Evolutionary conservation across 2,797 vertebrate genomes (phyloP).

Genomic region (Eidolon dupreanum): DNA sequence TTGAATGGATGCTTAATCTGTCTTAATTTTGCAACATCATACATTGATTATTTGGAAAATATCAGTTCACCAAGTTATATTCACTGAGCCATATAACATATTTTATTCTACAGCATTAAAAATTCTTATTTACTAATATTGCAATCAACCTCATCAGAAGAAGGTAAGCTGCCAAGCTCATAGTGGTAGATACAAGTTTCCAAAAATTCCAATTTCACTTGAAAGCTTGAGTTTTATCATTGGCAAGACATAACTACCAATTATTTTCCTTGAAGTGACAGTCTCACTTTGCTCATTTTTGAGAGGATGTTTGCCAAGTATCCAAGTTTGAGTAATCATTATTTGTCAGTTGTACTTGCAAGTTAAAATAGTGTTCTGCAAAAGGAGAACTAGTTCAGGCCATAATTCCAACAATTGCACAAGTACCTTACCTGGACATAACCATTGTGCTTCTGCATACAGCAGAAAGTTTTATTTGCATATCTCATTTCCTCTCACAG

Average conservation of each 20-base stretch:
- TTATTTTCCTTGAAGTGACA: conserved; percentile 6
- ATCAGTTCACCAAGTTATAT: neutral
- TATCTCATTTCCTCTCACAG: neutral
- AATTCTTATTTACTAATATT: neutral
- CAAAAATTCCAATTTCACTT: neutral
- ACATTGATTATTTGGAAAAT: conserved; percentile 30
- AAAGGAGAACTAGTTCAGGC: neutral
- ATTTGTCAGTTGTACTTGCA: neutral
- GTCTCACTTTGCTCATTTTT: neutral
- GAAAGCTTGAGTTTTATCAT: conserved; percentile 31
- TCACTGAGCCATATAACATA: neutral
- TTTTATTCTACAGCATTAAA: neutral
- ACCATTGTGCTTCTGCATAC: neutral
- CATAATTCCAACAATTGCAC: neutral
- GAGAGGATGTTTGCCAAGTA: neutral
- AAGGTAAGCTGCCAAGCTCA: neutral
- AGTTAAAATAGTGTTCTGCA: conserved; percentile 22
- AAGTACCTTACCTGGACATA: neutral
- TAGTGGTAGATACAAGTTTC: neutral
- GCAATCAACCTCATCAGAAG: neutral
- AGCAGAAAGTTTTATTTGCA: neutral
- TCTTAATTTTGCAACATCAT: neutral
- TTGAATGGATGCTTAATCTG: neutral
- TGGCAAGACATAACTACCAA: neutral
- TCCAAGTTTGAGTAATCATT: neutral